Conservation (phyloP, 2,113 vertebrate species). For the Odocoileus virginianus region DNA sequence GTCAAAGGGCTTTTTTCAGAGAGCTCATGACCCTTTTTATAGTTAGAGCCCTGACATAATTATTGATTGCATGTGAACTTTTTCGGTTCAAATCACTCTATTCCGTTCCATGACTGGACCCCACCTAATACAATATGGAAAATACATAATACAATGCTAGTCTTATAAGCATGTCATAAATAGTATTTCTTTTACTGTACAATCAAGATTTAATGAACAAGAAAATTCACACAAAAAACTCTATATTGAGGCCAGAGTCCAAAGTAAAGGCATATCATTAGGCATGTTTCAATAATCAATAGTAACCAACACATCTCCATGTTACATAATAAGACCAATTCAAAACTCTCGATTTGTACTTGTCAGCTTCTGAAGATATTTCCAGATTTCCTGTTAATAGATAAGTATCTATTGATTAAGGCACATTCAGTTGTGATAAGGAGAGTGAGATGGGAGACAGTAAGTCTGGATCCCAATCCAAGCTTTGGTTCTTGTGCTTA, state of each 20-base stretch:
- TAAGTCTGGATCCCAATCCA: background rate
- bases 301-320: background rate
- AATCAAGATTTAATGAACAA: background rate
- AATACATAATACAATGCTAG: background rate
- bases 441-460: background rate
- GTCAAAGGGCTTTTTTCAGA: background rate
- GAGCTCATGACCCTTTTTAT: background rate
- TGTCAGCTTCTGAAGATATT: background rate
- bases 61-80: background rate
- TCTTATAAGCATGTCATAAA: background rate
- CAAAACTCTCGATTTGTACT: background rate
- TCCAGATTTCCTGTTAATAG: background rate
- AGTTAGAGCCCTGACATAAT: background rate
- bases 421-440: background rate
- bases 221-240: background rate
- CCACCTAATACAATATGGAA: background rate
- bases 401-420: background rate
- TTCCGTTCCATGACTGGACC: background rate
- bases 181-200: background rate
- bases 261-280: background rate
- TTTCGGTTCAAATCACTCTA: background rate
- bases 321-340: background rate
- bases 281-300: background rate
- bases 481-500: background rate
- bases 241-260: background rate